Percentiles rank a stretch among this genome's conserved stretches.
phyloP scores from a whole-genome alignment of 2,797 vertebrate genomes.

The Rhadinocentrus ornatus region DNA sequence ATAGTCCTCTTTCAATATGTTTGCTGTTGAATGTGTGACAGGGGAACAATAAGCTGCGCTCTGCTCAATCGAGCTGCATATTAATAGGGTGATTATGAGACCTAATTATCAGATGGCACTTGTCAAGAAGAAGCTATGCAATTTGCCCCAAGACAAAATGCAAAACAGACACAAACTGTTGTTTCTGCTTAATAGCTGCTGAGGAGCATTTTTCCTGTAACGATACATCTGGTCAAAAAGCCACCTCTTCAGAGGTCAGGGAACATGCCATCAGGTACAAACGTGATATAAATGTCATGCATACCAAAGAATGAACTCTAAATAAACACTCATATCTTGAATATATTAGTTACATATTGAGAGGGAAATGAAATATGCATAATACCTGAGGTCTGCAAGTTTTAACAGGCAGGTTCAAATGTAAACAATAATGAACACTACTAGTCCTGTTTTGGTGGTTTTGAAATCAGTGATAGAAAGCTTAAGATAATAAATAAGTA shows the following conservation, averaged over 20 bases:
- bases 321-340: conserved; percentile 43
- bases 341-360: conserved; percentile 64
- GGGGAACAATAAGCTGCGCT: conserved; percentile 67
- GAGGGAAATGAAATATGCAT: conserved; percentile 71
- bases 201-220: conserved; percentile 16
- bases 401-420: conserved; percentile 37
- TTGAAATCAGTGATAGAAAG: conserved; percentile 12
- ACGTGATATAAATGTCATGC: conserved; percentile 8
- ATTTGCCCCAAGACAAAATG: conserved; percentile 71
- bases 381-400: conserved; percentile 49
- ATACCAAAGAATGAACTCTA: background rate
- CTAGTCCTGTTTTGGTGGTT: conserved; percentile 18
- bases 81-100: conserved; percentile 77
- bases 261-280: conserved; percentile 8
- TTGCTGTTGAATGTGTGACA: conserved; percentile 34
- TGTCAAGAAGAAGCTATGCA: conserved; percentile 67
- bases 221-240: conserved; percentile 21
- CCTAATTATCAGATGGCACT: conserved; percentile 80
- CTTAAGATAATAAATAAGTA: background rate
- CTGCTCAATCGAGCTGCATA: conserved; percentile 76
- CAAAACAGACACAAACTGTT: conserved; percentile 71
- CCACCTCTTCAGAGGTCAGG: conserved; percentile 30
- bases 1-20: conserved; percentile 65
- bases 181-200: conserved; percentile 51
- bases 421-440: conserved; percentile 36